phyloP scores from a whole-genome alignment of 2,113 vertebrate genomes.

The Cairina moschata region DNA sequence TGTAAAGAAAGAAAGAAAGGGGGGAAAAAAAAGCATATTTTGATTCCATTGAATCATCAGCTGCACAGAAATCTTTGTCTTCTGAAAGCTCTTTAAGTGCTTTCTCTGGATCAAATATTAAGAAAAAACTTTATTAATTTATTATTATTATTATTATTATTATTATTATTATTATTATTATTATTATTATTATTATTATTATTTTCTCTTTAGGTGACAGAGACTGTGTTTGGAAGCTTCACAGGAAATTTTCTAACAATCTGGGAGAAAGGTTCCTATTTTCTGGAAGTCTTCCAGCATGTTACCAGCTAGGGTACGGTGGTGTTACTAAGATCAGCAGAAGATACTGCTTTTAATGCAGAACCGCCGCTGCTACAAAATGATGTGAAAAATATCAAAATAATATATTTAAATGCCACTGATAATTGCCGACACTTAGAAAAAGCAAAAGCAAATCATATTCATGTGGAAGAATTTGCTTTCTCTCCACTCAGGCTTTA shows the following conservation, averaged over 20 bases:
- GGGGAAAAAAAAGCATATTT: background rate
- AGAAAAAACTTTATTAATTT: conserved; percentile 39
- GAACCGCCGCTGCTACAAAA: background rate
- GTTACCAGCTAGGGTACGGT: background rate
- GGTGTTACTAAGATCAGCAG: background rate
- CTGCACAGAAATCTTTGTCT: conserved; percentile 56
- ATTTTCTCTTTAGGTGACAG: background rate
- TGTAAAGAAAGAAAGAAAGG: conserved; percentile 1
- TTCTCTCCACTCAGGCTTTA: background rate
- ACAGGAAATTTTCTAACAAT: background rate
- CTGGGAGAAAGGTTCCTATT: background rate
- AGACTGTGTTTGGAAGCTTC: background rate
- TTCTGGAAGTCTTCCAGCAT: background rate
- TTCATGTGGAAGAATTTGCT: background rate
- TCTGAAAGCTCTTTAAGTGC: conserved; percentile 42
- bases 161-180: background rate
- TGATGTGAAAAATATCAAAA: background rate
- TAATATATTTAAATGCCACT: conserved; percentile 16
- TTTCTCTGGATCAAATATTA: conserved; percentile 58
- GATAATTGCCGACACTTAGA: background rate
- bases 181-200: background rate
- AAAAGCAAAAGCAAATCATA: background rate
- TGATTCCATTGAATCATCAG: conserved; percentile 63
- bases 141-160: background rate
- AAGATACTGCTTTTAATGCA: background rate